Conservation (phyloP, 2,797 vertebrate species). For the Hippocampus kuda region DNA sequence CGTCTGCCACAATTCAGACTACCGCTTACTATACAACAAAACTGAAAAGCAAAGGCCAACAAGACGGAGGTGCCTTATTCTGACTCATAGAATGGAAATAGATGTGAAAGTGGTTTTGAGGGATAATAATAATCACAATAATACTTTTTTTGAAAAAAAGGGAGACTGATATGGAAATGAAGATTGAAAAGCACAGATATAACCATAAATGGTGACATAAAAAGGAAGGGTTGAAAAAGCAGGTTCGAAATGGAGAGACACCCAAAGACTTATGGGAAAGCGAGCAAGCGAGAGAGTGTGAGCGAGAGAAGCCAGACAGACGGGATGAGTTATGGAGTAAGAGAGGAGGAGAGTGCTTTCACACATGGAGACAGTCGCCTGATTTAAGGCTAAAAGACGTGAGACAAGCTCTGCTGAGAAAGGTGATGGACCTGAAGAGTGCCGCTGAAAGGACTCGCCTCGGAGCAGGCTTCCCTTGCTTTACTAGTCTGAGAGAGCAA, state of each 20-base stretch:
- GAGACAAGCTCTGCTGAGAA: conserved; percentile 48
- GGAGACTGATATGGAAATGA: conserved; percentile 8
- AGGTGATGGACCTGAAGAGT: conserved; percentile 53
- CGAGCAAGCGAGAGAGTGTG: conserved; percentile 16
- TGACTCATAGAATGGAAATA: conserved; percentile 29
- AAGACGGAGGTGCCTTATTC: conserved; percentile 6
- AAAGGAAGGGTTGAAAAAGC: conserved; percentile 35
- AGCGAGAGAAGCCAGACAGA: conserved; percentile 25
- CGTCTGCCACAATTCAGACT: neutral
- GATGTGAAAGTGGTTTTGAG: conserved; percentile 23
- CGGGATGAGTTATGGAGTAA: conserved; percentile 48
- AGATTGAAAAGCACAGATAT: conserved; percentile 12
- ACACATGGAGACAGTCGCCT: conserved; percentile 47
- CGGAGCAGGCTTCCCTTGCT: conserved; percentile 29
- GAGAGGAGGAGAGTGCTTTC: conserved; percentile 51
- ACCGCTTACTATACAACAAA: neutral
- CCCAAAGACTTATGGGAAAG: conserved; percentile 41
- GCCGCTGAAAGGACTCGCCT: conserved; percentile 33
- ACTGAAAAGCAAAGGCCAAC: conserved; percentile 30
- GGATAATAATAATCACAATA: neutral
- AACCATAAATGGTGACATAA: conserved; percentile 28
- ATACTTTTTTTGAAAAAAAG: neutral
- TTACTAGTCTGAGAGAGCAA: conserved; percentile 36
- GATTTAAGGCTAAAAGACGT: conserved; percentile 61
- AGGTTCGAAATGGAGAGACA: conserved; percentile 29